Evolutionary conservation across 1,140 invertebrate species (phyloP).

Genomic region (Caenorhabditis latens): DNA sequence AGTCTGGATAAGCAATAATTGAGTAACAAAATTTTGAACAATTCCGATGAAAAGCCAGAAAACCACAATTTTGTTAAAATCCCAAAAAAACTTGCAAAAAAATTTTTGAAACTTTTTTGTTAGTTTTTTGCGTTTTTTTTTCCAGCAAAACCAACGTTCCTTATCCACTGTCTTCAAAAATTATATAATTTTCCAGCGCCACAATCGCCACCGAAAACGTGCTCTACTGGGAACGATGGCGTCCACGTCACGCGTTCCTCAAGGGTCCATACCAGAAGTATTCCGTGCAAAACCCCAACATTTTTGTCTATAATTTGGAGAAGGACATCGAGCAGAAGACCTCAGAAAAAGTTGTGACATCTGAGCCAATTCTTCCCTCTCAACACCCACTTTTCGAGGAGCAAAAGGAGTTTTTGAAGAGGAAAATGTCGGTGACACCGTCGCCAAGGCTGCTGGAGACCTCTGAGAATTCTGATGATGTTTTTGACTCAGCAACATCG

Average conservation of each 20-base stretch:
- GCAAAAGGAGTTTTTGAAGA: conserved; percentile 43
- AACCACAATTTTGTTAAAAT: no score
- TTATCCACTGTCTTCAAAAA: no score
- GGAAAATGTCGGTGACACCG: background rate
- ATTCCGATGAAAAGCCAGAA: no score
- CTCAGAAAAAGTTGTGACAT: conserved; percentile 34
- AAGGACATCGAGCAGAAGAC: conserved; percentile 11
- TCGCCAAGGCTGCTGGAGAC: background rate
- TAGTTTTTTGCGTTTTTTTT: no score
- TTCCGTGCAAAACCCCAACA: conserved; percentile 15
- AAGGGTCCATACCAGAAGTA: conserved; percentile 49
- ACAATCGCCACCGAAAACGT: conserved; percentile 65
- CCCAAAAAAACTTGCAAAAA: no score
- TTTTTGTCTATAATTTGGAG: conserved; percentile 31
- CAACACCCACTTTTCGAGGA: conserved; percentile 46
- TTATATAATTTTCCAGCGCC: no score
- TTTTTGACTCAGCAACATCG: conserved; percentile 9
- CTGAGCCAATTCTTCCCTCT: conserved; percentile 23
- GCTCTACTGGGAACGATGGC: conserved; percentile 68
- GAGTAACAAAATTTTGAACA: no score
- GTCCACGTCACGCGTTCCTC: conserved; percentile 58
- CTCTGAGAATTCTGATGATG: conserved; percentile 39
- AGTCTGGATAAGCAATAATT: no score
- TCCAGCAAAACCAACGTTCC: no score
- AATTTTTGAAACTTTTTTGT: no score